Evolutionary conservation across 2,113 vertebrate species (phyloP).

Genomic region (Pterophyllum scalare): DNA sequence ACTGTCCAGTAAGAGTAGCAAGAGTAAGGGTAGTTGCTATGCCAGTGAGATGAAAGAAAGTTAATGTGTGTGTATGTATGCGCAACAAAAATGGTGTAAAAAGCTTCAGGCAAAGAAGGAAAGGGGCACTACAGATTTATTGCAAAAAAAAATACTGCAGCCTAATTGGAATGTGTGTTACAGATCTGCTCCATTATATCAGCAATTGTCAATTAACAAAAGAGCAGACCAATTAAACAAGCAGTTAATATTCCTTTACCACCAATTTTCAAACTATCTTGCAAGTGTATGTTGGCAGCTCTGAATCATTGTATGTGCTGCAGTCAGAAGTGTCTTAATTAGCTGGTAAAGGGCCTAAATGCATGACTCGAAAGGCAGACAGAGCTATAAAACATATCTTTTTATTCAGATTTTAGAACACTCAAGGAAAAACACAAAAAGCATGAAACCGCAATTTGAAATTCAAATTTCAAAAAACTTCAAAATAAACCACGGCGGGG

Average conservation of each 20-base stretch:
- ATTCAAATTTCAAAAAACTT: too few relatives aligned
- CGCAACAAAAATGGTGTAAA: background rate
- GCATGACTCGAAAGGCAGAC: background rate
- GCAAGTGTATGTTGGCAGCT: background rate
- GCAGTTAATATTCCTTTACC: background rate
- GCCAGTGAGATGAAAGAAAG: background rate
- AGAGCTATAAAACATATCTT: background rate
- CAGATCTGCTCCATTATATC: background rate
- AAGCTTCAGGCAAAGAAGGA: background rate
- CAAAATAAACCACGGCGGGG: too few relatives aligned
- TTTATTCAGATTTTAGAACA: background rate
- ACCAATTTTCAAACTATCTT: background rate
- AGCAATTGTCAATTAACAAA: background rate
- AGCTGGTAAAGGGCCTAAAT: background rate
- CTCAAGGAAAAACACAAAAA: background rate
- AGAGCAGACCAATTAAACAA: background rate
- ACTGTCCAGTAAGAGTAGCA: slow-evolving; percentile 10
- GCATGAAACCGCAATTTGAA: background rate
- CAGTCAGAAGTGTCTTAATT: background rate
- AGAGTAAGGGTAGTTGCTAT: background rate
- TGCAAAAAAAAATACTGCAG: background rate
- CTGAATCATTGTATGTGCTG: background rate
- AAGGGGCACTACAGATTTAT: background rate
- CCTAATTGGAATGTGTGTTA: background rate
- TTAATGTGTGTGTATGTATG: background rate